Conservation (phyloP, 2,797 vertebrate genomes). For the Myripristis murdjan region DNA sequence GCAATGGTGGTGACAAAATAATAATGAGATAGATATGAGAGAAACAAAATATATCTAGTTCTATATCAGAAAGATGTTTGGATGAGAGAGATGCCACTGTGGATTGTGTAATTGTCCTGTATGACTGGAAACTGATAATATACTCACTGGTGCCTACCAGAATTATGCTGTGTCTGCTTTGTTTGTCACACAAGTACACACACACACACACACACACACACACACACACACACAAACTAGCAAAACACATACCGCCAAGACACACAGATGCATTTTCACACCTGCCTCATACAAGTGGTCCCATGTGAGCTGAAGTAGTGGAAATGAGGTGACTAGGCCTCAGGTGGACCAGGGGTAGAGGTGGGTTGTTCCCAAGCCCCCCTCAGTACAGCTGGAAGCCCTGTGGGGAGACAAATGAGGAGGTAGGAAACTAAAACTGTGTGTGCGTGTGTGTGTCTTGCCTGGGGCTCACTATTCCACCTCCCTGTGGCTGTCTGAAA, state of each 20-base stretch:
- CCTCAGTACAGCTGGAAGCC: conserved; percentile 70
- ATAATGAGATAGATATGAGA: conserved; percentile 14
- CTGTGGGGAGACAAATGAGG: conserved; percentile 71
- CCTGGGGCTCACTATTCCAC: conserved; percentile 67
- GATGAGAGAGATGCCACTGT: conserved; percentile 71
- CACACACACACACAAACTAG: conserved; percentile 4
- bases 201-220: conserved; percentile 32
- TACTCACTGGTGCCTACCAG: conserved; percentile 83
- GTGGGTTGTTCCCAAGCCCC: conserved; percentile 53
- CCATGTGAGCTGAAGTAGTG: conserved; percentile 35
- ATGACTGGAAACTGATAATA: conserved; percentile 82
- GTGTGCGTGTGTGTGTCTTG: conserved; percentile 52
- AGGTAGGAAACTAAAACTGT: conserved; percentile 78
- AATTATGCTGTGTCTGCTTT: conserved; percentile 69
- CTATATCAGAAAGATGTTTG: conserved; percentile 59
- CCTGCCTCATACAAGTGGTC: conserved; percentile 1
- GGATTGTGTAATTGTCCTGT: conserved; percentile 78
- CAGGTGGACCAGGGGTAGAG: conserved; percentile 62
- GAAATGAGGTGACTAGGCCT: conserved; percentile 38
- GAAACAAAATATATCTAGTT: conserved; percentile 38
- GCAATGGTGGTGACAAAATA: conserved; percentile 23
- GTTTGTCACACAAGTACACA: conserved; percentile 35
- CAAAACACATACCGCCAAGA: background rate
- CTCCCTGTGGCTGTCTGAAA: conserved; percentile 58
- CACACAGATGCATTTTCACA: conserved; percentile 10